These are phyloP conservation scores for Festucalex cinctus DNA, from an alignment of 2,113 vertebrate genomes.

Conservation along the genomic window DNA sequence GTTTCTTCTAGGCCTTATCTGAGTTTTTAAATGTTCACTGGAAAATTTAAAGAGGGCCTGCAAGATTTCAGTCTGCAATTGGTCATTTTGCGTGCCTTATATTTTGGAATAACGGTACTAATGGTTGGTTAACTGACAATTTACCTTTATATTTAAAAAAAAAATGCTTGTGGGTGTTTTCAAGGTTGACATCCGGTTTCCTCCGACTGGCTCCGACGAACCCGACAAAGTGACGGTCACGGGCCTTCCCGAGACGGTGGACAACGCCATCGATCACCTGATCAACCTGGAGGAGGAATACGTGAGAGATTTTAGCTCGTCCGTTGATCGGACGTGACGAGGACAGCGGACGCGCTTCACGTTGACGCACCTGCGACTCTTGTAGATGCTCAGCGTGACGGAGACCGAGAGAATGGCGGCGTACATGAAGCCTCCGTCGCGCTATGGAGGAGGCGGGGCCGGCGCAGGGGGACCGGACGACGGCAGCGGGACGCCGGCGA, in stretches of 20 bases:
- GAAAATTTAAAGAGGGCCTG: too few relatives aligned
- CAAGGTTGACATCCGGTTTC: slow-evolving; percentile 82
- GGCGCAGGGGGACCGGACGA: slow-evolving; percentile 66
- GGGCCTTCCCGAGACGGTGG: slow-evolving; percentile 76
- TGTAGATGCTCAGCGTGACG: slow-evolving; percentile 77
- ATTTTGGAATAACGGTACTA: too few relatives aligned
- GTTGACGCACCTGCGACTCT: neutral
- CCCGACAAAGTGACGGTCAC: slow-evolving; percentile 77
- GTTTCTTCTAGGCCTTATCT: too few relatives aligned
- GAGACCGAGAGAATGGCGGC: slow-evolving; percentile 80
- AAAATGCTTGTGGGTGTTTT: neutral
- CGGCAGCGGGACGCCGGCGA: slow-evolving; percentile 63
- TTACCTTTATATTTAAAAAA: too few relatives aligned
- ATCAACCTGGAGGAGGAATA: slow-evolving; percentile 83
- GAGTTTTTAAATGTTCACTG: too few relatives aligned
- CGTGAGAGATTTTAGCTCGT: slow-evolving; percentile 55
- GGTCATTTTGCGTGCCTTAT: too few relatives aligned
- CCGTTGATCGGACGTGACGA: neutral
- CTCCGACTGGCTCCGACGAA: slow-evolving; percentile 76
- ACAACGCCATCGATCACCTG: slow-evolving; percentile 78
- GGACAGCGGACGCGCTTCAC: neutral
- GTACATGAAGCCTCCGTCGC: slow-evolving; percentile 81
- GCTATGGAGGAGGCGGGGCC: slow-evolving; percentile 55
- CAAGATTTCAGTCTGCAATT: too few relatives aligned
- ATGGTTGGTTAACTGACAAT: too few relatives aligned